phyloP scores from a whole-genome alignment of 2,888 invertebrate genomes.

The Conistra vaccinii region DNA sequence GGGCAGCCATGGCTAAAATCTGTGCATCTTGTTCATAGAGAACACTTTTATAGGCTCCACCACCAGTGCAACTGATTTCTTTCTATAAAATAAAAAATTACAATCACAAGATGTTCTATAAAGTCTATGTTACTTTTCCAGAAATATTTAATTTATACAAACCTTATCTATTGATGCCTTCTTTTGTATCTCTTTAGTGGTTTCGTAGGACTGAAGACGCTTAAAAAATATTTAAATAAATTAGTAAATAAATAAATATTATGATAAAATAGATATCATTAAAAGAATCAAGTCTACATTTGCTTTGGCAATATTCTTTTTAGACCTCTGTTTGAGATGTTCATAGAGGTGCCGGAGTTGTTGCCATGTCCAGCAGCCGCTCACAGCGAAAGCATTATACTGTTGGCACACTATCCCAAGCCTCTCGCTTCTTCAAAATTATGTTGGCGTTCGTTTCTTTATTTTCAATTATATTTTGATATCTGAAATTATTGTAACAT shows the following conservation, averaged over 20 bases:
- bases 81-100: slow-evolving; percentile 6
- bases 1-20: not conserved
- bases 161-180: slow-evolving; percentile 12
- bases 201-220: not conserved
- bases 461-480: slow-evolving; percentile 6
- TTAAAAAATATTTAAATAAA: not conserved
- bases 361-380: not conserved
- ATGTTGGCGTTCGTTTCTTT: not conserved
- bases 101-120: not conserved
- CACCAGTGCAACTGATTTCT: slow-evolving; percentile 9
- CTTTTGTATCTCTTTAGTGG: slow-evolving; percentile 3
- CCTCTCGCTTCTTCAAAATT: slow-evolving; percentile 4
- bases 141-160: slow-evolving; percentile 1
- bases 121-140: not conserved
- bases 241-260: not conserved
- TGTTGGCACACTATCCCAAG: not conserved
- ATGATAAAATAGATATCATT: slow-evolving; percentile 2
- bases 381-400: slow-evolving; percentile 5
- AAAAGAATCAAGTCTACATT: not conserved
- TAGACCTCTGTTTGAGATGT: slow-evolving; percentile 4
- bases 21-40: not conserved
- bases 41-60: not conserved
- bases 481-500: not conserved
- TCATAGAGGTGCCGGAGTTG: slow-evolving; percentile 10
- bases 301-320: slow-evolving; percentile 5